These are phyloP conservation scores for Telmatherina bonti DNA, from an alignment of 2,797 vertebrate genomes.

Conservation along the genomic window DNA sequence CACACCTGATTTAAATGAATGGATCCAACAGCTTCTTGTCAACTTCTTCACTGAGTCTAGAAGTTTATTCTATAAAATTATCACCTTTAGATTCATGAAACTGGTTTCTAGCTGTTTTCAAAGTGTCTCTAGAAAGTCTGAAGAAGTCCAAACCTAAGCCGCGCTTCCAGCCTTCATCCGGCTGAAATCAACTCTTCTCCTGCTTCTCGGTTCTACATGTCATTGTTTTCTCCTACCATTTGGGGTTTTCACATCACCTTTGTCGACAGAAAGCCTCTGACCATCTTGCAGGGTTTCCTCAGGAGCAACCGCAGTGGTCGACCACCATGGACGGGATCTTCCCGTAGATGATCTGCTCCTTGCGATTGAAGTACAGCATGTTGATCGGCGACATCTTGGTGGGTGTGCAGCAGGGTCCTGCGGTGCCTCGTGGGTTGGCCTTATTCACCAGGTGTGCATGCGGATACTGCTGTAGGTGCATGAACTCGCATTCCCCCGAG, in stretches of 20 bases:
- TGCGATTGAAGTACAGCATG: slow-evolving; percentile 98
- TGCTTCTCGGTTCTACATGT: no score
- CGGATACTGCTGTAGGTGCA: slow-evolving; percentile 96
- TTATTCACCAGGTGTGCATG: slow-evolving; percentile 97
- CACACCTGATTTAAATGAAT: no score
- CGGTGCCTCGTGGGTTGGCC: slow-evolving; percentile 92
- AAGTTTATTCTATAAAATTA: no score
- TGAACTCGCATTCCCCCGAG: slow-evolving; percentile 95
- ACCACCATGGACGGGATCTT: slow-evolving; percentile 99
- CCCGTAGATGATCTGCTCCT: slow-evolving; percentile 97
- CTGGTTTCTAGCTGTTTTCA: no score
- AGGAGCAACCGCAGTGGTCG: slow-evolving; percentile 97
- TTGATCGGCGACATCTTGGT: slow-evolving; percentile 99
- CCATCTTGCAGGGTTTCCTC: slow-evolving; percentile 56
- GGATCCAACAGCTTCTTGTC: no score
- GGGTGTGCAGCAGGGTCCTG: slow-evolving; percentile 96
- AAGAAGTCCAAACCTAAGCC: no score
- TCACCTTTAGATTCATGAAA: no score
- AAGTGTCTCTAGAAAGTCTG: no score
- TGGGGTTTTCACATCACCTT: not conserved
- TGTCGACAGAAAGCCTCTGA: not conserved
- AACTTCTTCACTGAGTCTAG: no score
- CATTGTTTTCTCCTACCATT: not conserved
- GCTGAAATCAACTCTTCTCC: no score
- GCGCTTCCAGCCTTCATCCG: no score